Percentiles rank a stretch among this genome's conserved stretches.
These are phyloP conservation scores for Siniperca undulata DNA, from an alignment of 2,797 vertebrate genomes.

Conservation along the genomic window DNA sequence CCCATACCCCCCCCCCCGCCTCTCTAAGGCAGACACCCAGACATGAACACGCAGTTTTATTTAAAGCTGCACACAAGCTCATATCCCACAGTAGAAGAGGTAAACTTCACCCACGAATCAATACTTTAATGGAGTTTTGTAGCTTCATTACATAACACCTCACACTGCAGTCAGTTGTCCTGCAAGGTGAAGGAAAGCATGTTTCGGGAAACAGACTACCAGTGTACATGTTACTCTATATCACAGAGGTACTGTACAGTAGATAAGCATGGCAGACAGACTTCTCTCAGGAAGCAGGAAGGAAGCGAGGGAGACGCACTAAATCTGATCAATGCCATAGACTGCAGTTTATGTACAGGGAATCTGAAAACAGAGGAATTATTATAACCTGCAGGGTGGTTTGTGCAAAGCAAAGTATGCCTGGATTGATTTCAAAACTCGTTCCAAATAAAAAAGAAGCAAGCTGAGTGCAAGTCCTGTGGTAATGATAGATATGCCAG, in stretches of 20 bases:
- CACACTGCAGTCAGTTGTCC: constrained; percentile 37
- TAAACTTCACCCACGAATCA: constrained; percentile 65
- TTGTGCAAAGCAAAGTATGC: constrained; percentile 52
- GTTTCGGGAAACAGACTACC: constrained; percentile 30
- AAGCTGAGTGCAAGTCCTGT: constrained; percentile 63
- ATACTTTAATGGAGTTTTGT: constrained; percentile 62
- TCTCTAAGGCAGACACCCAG: constrained; percentile 39
- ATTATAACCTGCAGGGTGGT: constrained; percentile 63
- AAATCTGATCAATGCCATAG: constrained; percentile 61
- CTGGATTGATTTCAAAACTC: constrained; percentile 68
- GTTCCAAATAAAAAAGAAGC: constrained; percentile 66
- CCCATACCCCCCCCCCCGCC: constrained; percentile 37
- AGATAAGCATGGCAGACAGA: constrained; percentile 50
- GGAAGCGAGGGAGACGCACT: constrained; percentile 50
- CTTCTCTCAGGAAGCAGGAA: constrained; percentile 57
- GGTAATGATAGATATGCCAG: constrained; percentile 75
- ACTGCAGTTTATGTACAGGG: constrained; percentile 48
- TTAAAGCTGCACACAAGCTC: constrained; percentile 56
- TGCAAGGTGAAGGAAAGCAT: constrained; percentile 46
- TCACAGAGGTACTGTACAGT: constrained; percentile 27
- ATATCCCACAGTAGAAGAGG: constrained; percentile 17
- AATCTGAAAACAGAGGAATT: constrained; percentile 60
- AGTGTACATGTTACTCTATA: constrained; percentile 42
- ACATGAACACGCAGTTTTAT: constrained; percentile 54
- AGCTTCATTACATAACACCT: constrained; percentile 42